These are phyloP conservation scores for Philantomba maxwellii DNA, from an alignment of 2,113 vertebrate genomes.

Conservation along the genomic window DNA sequence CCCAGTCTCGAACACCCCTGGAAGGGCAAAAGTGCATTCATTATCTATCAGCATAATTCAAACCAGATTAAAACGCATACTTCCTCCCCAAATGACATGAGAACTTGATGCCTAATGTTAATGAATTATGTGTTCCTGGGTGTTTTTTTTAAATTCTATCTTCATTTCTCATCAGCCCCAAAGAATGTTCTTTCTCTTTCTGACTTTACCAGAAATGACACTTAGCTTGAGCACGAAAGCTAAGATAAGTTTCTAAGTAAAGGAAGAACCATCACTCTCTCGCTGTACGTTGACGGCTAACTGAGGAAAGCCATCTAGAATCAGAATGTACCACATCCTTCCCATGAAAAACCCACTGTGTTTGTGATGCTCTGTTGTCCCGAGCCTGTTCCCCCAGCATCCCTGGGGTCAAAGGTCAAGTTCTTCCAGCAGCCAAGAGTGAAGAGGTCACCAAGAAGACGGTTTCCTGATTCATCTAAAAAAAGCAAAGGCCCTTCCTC, in stretches of 20 bases:
- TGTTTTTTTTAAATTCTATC: background rate
- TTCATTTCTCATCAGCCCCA: constrained; percentile 40
- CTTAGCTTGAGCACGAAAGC: background rate
- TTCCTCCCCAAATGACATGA: background rate
- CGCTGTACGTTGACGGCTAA: background rate
- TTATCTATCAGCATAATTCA: background rate
- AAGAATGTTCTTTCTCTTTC: constrained; percentile 17
- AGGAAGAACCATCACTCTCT: background rate
- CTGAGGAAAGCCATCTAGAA: background rate
- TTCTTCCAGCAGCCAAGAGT: background rate
- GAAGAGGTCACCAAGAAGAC: background rate
- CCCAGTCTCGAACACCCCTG: background rate
- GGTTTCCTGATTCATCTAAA: background rate
- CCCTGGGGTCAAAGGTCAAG: background rate
- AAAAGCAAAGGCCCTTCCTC: background rate
- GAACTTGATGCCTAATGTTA: background rate
- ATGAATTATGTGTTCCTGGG: background rate
- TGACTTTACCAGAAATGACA: constrained; percentile 54
- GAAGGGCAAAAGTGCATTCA: background rate
- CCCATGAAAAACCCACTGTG: background rate
- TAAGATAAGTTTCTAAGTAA: constrained; percentile 34
- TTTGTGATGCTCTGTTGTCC: background rate
- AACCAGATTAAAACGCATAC: background rate
- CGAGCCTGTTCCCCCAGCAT: background rate
- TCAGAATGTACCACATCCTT: background rate